Base-by-base conservation (phyloP, 1,140 invertebrate species). In the Solenopsis invicta region DNA sequence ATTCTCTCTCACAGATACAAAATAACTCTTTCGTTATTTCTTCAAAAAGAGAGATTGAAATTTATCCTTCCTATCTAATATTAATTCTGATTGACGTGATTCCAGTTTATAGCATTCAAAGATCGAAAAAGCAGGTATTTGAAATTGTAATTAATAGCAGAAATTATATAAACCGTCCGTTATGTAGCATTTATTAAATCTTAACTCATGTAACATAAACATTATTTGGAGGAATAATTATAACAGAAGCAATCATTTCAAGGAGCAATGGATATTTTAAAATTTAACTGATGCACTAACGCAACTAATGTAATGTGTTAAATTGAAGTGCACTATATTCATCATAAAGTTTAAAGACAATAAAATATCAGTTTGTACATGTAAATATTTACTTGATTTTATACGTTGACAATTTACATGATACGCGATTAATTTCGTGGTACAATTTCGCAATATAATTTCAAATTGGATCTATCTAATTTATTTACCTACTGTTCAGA, bases 71-170 rank as follows among this genome's bases (percentile, higher is more conserved):
- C 9, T 29, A 3, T 45, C 6, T 12, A 12, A 21, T 76, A 48
- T 34, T 77, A 64, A 62, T 77, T 77, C 56, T 29, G 74, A 77
- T 45, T 77, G 16, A 13, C 37, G 8, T 9, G 21, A 77, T 61
- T 9, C 61, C 0, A 41, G 45, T 61, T 45, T 16, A 10, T 34
- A 52, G 4, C 24, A 24, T 12, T 29, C 16, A 24, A 77, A n/a
- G 10, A 34, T 52, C 2, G 6, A 61, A 74, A 74, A 74, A 74
- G 10, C 2, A 54, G 4, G 1, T 72, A 72, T 52, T 29, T 50
- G 9, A 72, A 72, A 21, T 56, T 21, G 9, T 45, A 45, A 71
- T 48, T 12, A 52, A 72, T 18, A 50, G 4, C 18, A 72, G 5
- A 72, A 34, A 72, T 72, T n/a, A 50, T 24, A 50, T 52, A 4